Conservation (phyloP, 2,113 vertebrate species). For the Cranoglanis bouderius region DNA sequence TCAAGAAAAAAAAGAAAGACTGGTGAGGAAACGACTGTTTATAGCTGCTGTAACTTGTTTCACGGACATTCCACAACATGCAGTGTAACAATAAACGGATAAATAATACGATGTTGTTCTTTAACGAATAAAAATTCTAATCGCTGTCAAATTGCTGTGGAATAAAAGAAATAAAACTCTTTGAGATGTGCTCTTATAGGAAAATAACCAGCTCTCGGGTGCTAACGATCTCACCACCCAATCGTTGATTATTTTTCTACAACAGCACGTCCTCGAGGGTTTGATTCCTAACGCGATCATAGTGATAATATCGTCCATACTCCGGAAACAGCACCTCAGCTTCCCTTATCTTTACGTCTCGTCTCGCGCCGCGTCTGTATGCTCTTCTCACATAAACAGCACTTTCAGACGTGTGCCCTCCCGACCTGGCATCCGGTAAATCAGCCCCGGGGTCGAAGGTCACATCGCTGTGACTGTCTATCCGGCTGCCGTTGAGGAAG, state of each 20-base stretch:
- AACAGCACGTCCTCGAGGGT: background rate
- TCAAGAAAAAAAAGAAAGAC: background rate
- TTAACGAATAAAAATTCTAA: background rate
- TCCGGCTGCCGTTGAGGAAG: background rate
- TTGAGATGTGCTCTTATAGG: background rate
- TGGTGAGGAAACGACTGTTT: background rate
- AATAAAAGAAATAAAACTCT: background rate
- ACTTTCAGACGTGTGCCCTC: slow-evolving; percentile 52
- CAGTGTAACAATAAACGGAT: background rate
- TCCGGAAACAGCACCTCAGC: background rate
- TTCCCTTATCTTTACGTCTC: background rate
- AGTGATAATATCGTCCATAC: background rate
- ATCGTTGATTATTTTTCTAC: background rate
- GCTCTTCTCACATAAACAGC: slow-evolving; percentile 57
- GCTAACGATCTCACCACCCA: background rate
- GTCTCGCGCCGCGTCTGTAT: slow-evolving; percentile 33
- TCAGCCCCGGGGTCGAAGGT: slow-evolving; percentile 58
- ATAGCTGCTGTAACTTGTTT: too few species aligned
- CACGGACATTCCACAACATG: background rate
- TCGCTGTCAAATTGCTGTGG: background rate
- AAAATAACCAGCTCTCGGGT: background rate
- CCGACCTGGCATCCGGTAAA: slow-evolving; percentile 56
- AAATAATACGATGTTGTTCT: background rate
- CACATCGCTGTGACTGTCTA: slow-evolving; percentile 33
- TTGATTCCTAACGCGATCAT: background rate